A percentile compares a stretch with the other conserved stretches of the same genome.
phyloP scores from a whole-genome alignment of 2,113 vertebrate species.

The Rhea pennata region DNA sequence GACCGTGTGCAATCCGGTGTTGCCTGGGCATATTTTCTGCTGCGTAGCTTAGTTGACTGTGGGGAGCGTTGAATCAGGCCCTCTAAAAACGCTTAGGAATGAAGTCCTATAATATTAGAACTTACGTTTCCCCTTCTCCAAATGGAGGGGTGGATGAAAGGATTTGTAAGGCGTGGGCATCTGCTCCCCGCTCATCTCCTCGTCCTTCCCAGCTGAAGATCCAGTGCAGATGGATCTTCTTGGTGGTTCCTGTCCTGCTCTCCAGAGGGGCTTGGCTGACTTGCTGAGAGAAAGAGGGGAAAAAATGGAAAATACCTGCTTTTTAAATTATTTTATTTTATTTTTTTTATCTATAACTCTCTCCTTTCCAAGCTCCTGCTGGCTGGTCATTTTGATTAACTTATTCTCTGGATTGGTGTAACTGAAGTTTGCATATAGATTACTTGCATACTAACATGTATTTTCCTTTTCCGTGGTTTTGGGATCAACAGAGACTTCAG shows the following conservation, averaged over 20 bases:
- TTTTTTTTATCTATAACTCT: not conserved
- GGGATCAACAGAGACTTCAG: not conserved
- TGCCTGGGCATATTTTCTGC: not conserved
- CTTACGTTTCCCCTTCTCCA: not conserved
- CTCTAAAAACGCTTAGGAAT: not conserved
- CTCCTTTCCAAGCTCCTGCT: not conserved
- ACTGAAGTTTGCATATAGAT: constrained; percentile 41
- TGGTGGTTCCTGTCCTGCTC: too few species aligned
- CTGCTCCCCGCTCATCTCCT: not conserved
- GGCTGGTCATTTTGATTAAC: not conserved
- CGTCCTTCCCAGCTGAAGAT: not conserved
- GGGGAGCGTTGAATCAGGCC: not conserved
- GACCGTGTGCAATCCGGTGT: not conserved
- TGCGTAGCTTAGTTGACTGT: rapidly evolving
- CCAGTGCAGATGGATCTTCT: not conserved
- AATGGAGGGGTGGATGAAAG: not conserved
- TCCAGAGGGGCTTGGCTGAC: not conserved
- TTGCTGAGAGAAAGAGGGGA: not conserved
- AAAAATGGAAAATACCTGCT: not conserved
- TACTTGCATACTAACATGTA: not conserved
- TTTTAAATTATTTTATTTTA: too few species aligned
- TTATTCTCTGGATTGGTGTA: not conserved
- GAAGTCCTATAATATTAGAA: not conserved
- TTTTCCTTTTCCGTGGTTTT: constrained; percentile 18
- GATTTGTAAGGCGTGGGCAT: not conserved